Conservation (phyloP, 2,797 vertebrate genomes). For the Emydoidea blandingii region DNA sequence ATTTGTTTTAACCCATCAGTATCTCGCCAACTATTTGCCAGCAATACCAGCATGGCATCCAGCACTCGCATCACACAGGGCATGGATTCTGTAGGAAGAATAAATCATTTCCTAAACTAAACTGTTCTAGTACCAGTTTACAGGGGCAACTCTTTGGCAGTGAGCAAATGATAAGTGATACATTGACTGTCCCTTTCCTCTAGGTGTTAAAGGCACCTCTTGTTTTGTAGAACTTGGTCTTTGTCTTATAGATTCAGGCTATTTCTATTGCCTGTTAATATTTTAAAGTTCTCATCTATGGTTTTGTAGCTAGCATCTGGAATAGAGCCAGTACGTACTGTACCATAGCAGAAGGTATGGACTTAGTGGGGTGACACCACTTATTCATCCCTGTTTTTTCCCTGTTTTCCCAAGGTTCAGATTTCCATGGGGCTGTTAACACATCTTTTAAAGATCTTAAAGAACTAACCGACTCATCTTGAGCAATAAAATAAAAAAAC, state of each 20-base stretch:
- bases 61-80: background rate
- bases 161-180: background rate
- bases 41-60: slow-evolving; percentile 18
- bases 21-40: background rate
- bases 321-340: background rate
- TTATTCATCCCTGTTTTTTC: rapidly evolving
- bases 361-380: background rate
- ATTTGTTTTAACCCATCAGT: background rate
- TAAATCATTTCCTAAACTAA: slow-evolving; percentile 35
- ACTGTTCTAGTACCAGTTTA: slow-evolving; percentile 41
- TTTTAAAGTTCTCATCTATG: background rate
- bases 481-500: slow-evolving; percentile 29
- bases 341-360: background rate
- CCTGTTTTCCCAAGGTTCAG: background rate
- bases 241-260: background rate
- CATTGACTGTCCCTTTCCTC: background rate
- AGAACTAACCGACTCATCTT: background rate
- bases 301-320: background rate
- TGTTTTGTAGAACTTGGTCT: background rate
- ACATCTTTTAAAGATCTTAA: slow-evolving; percentile 35
- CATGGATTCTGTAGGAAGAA: slow-evolving; percentile 4
- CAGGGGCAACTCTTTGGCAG: background rate
- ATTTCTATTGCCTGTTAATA: background rate
- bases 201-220: background rate
- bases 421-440: background rate